Evolutionary conservation across 2,797 vertebrate species (phyloP).

Genomic region (Chrysocyon brachyurus): DNA sequence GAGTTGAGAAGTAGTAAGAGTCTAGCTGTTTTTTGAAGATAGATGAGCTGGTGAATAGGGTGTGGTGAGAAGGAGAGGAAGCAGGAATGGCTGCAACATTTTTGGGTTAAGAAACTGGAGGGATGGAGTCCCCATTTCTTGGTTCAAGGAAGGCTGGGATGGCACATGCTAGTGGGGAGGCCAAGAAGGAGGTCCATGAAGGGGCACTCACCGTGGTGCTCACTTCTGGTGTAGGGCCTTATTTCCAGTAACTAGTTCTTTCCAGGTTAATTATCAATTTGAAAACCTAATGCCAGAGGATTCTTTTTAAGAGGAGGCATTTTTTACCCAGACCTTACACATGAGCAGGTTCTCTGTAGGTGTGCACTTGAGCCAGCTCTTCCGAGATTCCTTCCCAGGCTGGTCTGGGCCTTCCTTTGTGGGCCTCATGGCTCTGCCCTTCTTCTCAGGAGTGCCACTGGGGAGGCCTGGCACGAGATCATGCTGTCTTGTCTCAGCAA

Average conservation of each 20-base stretch:
- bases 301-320: neutral
- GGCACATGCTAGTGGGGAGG: neutral
- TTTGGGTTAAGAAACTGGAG: neutral
- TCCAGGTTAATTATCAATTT: neutral
- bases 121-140: neutral
- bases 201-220: rapidly evolving
- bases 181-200: no score
- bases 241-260: neutral
- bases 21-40: neutral
- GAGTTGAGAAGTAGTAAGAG: no score
- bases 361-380: neutral
- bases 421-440: neutral
- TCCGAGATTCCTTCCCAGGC: neutral
- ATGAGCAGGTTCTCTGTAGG: rapidly evolving
- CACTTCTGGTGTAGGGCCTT: rapidly evolving
- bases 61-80: no score
- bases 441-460: constrained; percentile 95
- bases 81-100: neutral
- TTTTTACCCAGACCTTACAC: neutral
- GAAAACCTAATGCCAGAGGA: neutral
- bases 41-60: no score
- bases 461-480: constrained; percentile 98
- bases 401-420: neutral
- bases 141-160: neutral
- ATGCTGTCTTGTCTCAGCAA: constrained; percentile 96